These are phyloP conservation scores for Pachyuromys duprasi DNA, from an alignment of 2,797 vertebrate species.

Conservation along the genomic window DNA sequence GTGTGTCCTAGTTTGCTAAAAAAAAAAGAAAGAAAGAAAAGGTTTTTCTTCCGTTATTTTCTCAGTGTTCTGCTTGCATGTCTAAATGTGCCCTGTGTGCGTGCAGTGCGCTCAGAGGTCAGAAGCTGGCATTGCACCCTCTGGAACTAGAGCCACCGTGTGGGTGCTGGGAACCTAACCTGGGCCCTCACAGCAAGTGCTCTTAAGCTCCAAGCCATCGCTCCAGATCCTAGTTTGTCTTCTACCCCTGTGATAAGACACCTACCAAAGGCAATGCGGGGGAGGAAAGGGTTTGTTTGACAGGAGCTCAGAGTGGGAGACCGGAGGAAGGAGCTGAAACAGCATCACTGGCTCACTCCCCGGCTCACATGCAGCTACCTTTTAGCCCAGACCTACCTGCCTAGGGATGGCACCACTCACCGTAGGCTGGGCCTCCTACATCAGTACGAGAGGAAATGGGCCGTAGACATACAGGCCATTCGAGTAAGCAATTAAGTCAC, in stretches of 20 bases:
- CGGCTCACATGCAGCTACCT: not conserved
- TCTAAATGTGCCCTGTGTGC: not conserved
- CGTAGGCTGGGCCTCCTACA: not conserved
- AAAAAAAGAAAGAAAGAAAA: no score
- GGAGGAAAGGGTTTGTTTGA: not conserved
- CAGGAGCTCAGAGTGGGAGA: not conserved
- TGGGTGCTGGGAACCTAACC: not conserved
- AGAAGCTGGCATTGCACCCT: not conserved
- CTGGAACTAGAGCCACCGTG: not conserved
- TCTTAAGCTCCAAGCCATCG: not conserved
- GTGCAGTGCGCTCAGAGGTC: not conserved
- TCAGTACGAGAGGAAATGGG: not conserved
- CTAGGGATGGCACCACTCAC: not conserved
- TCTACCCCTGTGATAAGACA: not conserved
- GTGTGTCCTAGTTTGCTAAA: not conserved
- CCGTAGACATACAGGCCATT: not conserved
- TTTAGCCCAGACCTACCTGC: not conserved
- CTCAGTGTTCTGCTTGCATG: not conserved
- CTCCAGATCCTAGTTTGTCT: not conserved
- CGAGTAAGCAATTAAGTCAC: not conserved
- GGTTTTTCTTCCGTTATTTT: not conserved
- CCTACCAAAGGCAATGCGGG: not conserved
- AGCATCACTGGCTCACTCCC: not conserved
- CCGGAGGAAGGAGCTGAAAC: not conserved
- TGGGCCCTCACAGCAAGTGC: not conserved